Conservation (phyloP, 2,888 invertebrate species). For the Watsonalla binaria region DNA sequence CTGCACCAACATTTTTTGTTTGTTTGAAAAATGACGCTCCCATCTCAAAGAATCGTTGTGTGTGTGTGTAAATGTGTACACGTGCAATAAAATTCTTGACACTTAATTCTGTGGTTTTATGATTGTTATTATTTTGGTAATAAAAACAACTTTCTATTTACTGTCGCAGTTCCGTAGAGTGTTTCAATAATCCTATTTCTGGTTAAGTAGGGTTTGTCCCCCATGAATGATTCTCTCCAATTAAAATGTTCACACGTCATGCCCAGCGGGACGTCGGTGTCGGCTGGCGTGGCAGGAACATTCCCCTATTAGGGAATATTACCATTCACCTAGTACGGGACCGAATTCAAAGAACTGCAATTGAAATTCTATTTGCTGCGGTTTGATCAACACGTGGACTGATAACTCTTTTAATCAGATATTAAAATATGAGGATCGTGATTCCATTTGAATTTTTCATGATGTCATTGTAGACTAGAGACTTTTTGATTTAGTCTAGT, state of each 20-base stretch:
- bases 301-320: slow-evolving; percentile 7
- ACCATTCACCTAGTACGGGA: slow-evolving; percentile 29
- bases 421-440: slow-evolving; percentile 9
- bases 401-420: too few relatives aligned
- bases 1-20: slow-evolving; percentile 29
- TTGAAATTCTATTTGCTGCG: slow-evolving; percentile 28
- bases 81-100: slow-evolving; percentile 24
- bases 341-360: slow-evolving; percentile 29
- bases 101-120: slow-evolving; percentile 14
- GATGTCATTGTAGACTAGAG: not conserved
- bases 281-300: slow-evolving; percentile 3
- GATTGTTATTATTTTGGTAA: slow-evolving; percentile 14
- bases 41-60: slow-evolving; percentile 9
- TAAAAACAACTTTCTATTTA: slow-evolving; percentile 16
- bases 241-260: slow-evolving; percentile 74
- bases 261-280: slow-evolving; percentile 54
- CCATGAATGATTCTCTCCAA: slow-evolving; percentile 48
- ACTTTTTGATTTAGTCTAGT: too few relatives aligned
- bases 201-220: slow-evolving; percentile 48
- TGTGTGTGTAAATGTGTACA: not conserved
- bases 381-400: slow-evolving; percentile 16
- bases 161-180: slow-evolving; percentile 13
- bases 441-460: slow-evolving; percentile 7
- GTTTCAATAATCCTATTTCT: slow-evolving; percentile 43
- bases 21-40: slow-evolving; percentile 27